Percentiles rank a stretch among this genome's conserved stretches.
These are phyloP conservation scores for Cyphomyrus plagiostoma DNA, from an alignment of 2,113 vertebrate genomes.

Conservation along the genomic window DNA sequence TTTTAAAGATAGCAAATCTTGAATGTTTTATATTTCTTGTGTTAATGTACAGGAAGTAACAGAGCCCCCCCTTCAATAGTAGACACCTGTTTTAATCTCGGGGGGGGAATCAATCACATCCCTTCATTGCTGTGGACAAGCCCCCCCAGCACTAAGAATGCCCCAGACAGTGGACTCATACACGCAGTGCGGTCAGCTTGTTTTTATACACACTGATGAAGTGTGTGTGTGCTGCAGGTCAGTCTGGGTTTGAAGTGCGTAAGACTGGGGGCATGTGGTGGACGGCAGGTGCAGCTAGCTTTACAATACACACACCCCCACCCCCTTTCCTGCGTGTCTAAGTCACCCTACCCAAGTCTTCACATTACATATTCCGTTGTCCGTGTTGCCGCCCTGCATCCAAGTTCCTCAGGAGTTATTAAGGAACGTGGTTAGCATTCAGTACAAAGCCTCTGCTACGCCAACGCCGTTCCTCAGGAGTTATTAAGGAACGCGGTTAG, in stretches of 20 bases:
- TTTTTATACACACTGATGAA: background rate
- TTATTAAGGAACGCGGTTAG: background rate
- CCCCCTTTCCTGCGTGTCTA: background rate
- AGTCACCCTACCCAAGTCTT: background rate
- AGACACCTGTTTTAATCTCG: background rate
- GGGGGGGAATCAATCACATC: background rate
- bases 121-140: background rate
- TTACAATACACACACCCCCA: background rate
- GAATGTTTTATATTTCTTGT: slow-evolving; percentile 28
- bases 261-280: background rate
- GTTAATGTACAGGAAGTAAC: slow-evolving; percentile 2
- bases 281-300: background rate
- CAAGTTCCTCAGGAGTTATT: background rate
- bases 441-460: background rate
- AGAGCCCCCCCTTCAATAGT: background rate
- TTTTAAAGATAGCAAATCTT: slow-evolving; percentile 21
- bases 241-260: background rate
- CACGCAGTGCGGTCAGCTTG: background rate
- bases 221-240: background rate
- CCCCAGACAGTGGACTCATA: background rate
- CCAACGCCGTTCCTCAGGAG: background rate
- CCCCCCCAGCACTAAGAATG: background rate
- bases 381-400: background rate
- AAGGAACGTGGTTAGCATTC: background rate
- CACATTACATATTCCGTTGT: background rate